Evolutionary conservation across 2,797 vertebrate genomes (phyloP), one percentile per base, ranked within the genome.

Genomic region (Huso huso): DNA sequence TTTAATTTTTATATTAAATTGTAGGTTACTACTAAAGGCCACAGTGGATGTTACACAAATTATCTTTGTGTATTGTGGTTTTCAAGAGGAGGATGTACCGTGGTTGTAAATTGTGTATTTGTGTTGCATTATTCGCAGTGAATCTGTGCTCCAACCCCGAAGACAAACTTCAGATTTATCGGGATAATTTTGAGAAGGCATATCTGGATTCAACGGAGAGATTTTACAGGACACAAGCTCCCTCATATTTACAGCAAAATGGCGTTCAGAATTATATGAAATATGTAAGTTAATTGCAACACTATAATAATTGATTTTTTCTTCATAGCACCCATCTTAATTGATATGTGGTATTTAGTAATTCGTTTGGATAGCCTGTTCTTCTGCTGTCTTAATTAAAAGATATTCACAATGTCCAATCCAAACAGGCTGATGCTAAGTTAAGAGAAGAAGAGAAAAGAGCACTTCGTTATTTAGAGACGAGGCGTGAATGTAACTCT

Each of bases 221-320:
- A 78, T 98, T 98, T 88, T 98, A 98, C 87, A 93, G 95, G 85
- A 97, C 95, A 49, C 95, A 98, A 73, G 95, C 95, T 12, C 95
- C 95, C 12, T 92, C 95, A 4, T 98, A 97, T 84, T 90, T 98
- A 58, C 95, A 98, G 66, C 95, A 98, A 80, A 98, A 97, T 0
- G 95, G 95, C 75, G 95, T 98, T 74, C 95, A 97, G 76, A 98
- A 98, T 87, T 98, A 97, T 82, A 98, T 98, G 95, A 98, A 98
- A 98, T 98, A 98, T 86, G 95, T 97, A 90, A 89, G 94, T 89
- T 73, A 68, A 4, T 48, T 18, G 10, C 10, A 37, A 37, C 4
- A 37, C 23, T 37, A 37, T 37, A 37, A 37, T 37, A 37, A 37
- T 11, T 48, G 18, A 11, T 10, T 6, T 51, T 37, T 49, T 49